Conservation (phyloP, 2,113 vertebrate genomes). For the Monarcha castaneiventris region DNA sequence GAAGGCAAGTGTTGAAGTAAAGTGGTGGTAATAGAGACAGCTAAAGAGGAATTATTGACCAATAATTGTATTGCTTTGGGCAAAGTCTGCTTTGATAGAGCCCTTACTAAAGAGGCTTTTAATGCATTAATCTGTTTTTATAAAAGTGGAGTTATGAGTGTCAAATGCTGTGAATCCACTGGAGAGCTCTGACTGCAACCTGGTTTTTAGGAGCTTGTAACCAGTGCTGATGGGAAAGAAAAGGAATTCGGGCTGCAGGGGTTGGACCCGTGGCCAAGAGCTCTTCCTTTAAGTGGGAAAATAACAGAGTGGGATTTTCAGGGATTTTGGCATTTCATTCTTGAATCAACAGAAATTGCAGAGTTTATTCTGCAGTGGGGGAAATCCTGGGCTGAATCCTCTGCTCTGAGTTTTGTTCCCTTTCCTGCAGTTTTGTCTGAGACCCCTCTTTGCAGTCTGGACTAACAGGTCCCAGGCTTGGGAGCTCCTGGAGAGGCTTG, state of each 20-base stretch:
- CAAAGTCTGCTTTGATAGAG: conserved; percentile 3
- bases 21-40: conserved; percentile 10
- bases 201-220: neutral
- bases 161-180: neutral
- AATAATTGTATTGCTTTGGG: conserved; percentile 38
- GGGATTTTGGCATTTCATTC: neutral
- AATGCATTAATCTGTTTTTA: conserved; percentile 4
- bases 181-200: neutral
- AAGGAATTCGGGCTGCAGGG: neutral
- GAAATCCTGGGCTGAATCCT: neutral
- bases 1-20: conserved; percentile 31
- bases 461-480: neutral
- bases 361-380: neutral
- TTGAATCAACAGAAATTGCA: neutral
- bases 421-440: neutral
- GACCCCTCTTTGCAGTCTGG: neutral
- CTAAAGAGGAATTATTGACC: conserved; percentile 55
- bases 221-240: neutral
- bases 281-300: neutral
- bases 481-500: neutral
- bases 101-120: conserved; percentile 30
- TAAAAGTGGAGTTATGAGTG: neutral
- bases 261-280: neutral
- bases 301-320: neutral
- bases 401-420: neutral